A percentile compares a stretch with the other conserved stretches of the same genome.
phyloP scores from a whole-genome alignment of 2,888 invertebrate species.

The Diarsia mendica region DNA sequence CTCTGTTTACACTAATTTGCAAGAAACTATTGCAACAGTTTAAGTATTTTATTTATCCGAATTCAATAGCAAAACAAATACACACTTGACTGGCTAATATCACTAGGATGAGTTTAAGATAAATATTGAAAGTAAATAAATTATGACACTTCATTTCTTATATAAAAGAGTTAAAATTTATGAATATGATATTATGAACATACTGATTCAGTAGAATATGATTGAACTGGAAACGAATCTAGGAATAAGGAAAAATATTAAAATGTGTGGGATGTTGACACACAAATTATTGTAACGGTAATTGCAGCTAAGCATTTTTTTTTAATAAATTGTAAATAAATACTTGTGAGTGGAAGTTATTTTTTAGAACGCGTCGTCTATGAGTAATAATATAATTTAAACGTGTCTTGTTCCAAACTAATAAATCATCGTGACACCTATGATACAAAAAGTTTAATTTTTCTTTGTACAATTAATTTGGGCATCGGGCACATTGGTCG shows the following conservation, averaged over 20 bases:
- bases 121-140: constrained; percentile 18
- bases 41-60: background rate
- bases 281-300: background rate
- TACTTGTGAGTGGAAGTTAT: too few relatives aligned
- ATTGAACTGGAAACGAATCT: background rate
- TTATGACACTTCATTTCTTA: background rate
- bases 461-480: background rate
- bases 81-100: background rate
- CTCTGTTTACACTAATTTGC: background rate
- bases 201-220: background rate
- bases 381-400: background rate
- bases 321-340: too few relatives aligned
- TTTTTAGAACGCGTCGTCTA: too few relatives aligned
- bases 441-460: background rate
- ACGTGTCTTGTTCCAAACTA: background rate
- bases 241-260: background rate
- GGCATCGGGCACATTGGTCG: too few relatives aligned
- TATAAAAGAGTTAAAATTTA: background rate
- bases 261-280: background rate
- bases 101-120: background rate
- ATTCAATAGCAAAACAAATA: constrained; percentile 19
- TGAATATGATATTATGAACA: background rate
- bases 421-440: background rate
- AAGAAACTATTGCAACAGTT: background rate
- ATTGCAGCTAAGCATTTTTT: too few relatives aligned